A percentile compares a stretch with the other conserved stretches of the same genome.
Conservation (phyloP, 2,888 invertebrate genomes). For the Dryococelus australis region DNA sequence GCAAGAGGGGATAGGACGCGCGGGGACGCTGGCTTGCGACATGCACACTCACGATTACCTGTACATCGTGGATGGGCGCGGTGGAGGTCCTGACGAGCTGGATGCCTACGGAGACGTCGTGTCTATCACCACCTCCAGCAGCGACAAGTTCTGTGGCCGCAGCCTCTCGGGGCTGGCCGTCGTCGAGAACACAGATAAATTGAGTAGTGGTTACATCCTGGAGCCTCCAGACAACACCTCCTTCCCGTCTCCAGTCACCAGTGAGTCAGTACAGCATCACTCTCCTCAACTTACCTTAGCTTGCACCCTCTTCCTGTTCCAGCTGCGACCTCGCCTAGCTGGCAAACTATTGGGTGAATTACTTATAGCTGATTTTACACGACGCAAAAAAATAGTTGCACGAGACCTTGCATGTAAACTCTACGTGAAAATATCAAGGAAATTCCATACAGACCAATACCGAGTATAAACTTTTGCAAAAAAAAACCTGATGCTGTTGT, state of each 20-base stretch:
- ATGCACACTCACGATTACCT: constrained; percentile 55
- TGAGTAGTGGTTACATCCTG: constrained; percentile 35
- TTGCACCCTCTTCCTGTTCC: background rate
- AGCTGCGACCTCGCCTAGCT: too few relatives aligned
- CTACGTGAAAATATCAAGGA: too few relatives aligned
- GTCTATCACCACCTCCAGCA: constrained; percentile 25
- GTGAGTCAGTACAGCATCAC: constrained; percentile 18
- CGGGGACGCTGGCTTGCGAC: constrained; percentile 37
- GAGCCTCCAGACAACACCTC: constrained; percentile 38
- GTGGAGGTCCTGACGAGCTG: constrained; percentile 27
- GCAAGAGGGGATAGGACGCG: constrained; percentile 37
- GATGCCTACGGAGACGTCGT: background rate
- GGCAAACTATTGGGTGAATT: too few relatives aligned
- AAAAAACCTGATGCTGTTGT: too few relatives aligned
- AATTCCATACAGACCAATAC: too few relatives aligned
- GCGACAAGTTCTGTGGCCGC: constrained; percentile 39
- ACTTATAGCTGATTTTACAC: too few relatives aligned
- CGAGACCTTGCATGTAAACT: too few relatives aligned
- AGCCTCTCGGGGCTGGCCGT: constrained; percentile 39
- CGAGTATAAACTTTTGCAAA: too few relatives aligned
- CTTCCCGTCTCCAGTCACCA: constrained; percentile 34
- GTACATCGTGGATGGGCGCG: constrained; percentile 57
- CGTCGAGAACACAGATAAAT: constrained; percentile 31
- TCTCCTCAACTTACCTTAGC: background rate
- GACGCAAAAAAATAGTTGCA: too few relatives aligned